phyloP scores from a whole-genome alignment of 2,797 vertebrate genomes.

The Sebastes cheni region DNA sequence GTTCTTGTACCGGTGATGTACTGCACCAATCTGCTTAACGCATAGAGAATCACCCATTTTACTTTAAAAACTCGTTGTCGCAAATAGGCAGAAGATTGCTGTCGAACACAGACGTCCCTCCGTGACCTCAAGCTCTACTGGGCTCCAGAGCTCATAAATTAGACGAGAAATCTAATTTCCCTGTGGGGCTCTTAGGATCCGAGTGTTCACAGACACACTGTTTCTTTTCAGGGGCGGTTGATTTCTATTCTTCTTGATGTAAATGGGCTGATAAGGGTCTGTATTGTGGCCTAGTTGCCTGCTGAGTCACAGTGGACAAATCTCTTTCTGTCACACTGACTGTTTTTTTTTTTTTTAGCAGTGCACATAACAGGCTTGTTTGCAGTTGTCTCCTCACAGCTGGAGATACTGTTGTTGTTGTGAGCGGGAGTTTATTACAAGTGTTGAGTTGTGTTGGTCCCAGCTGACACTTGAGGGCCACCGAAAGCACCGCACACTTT shows the following conservation, averaged over 20 bases:
- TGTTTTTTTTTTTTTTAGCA: not conserved
- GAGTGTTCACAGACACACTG: constrained; percentile 48
- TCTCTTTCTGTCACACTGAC: constrained; percentile 36
- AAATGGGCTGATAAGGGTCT: constrained; percentile 68
- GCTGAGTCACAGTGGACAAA: constrained; percentile 68
- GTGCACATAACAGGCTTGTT: constrained; percentile 26
- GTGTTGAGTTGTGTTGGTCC: constrained; percentile 8
- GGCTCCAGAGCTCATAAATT: constrained; percentile 75
- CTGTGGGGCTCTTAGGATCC: constrained; percentile 66
- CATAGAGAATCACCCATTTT: constrained; percentile 54
- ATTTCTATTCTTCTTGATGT: constrained; percentile 74
- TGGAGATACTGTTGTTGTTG: constrained; percentile 7
- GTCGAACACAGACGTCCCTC: constrained; percentile 44
- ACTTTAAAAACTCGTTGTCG: constrained; percentile 34
- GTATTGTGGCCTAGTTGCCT: constrained; percentile 62
- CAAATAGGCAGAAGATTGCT: constrained; percentile 59
- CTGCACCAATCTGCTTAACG: constrained; percentile 50
- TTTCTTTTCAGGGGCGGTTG: constrained; percentile 62
- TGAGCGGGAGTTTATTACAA: constrained; percentile 22
- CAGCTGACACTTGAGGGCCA: constrained; percentile 19
- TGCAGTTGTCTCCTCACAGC: constrained; percentile 9
- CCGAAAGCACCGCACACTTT: constrained; percentile 19
- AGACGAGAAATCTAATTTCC: constrained; percentile 78
- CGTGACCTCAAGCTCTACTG: constrained; percentile 58
- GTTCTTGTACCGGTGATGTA: constrained; percentile 49